Evolutionary conservation across 2,113 vertebrate genomes (phyloP).

Genomic region (Lates calcarifer): DNA sequence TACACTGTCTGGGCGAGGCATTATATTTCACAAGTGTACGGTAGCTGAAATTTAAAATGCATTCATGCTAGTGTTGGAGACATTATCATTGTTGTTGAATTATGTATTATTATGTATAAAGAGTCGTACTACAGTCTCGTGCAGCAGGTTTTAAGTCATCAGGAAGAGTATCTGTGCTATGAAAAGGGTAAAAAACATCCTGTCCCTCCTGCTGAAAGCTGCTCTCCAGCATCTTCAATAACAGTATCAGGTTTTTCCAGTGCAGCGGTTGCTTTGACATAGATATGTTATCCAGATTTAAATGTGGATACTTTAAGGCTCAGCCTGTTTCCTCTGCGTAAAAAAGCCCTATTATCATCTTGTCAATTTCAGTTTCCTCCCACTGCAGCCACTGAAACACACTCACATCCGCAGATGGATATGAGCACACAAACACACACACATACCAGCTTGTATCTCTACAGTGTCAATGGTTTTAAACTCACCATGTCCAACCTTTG

Average conservation of each 20-base stretch:
- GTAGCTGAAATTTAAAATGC: neutral
- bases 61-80: neutral
- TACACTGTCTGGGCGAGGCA: neutral
- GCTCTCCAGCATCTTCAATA: conserved; percentile 69
- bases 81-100: neutral
- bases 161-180: conserved; percentile 40
- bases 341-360: conserved; percentile 80
- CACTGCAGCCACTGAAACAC: conserved; percentile 58
- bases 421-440: conserved; percentile 6
- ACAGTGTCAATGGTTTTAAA: conserved; percentile 57
- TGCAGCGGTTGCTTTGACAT: conserved; percentile 72
- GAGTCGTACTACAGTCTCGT: conserved; percentile 12
- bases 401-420: conserved; percentile 33
- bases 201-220: conserved; percentile 62
- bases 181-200: conserved; percentile 68
- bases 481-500: conserved; percentile 54
- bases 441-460: conserved; percentile 32
- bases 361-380: conserved; percentile 79
- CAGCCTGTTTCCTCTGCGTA: conserved; percentile 75
- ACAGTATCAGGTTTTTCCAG: conserved; percentile 77
- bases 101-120: neutral
- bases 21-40: neutral
- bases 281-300: conserved; percentile 77
- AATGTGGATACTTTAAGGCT: conserved; percentile 74
- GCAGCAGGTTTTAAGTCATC: conserved; percentile 61